These are phyloP conservation scores for Caenorhabditis imperialis DNA, from an alignment of 2,888 invertebrate species.

Conservation along the genomic window DNA sequence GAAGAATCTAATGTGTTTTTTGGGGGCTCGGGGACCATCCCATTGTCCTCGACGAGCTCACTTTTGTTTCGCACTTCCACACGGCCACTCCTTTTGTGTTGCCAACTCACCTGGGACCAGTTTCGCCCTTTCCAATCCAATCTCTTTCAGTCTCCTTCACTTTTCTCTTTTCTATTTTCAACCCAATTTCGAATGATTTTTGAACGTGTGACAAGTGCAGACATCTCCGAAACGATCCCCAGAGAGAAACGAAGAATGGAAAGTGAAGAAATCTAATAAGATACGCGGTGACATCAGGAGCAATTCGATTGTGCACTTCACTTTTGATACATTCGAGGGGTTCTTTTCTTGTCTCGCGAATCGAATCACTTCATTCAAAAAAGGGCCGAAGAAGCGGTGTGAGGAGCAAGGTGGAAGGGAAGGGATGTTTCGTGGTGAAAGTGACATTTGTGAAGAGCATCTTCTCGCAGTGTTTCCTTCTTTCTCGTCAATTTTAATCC, in stretches of 20 bases:
- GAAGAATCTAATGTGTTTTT: constrained; percentile 44
- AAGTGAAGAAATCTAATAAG: constrained; percentile 36
- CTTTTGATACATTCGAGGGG: constrained; percentile 14
- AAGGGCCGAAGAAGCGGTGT: too few species aligned
- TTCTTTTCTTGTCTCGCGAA: constrained; percentile 10
- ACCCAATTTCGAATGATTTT: background rate
- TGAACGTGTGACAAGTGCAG: too few species aligned
- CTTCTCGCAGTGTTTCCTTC: too few species aligned
- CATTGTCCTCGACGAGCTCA: constrained; percentile 20
- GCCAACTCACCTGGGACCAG: constrained; percentile 37
- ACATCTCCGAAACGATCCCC: too few species aligned
- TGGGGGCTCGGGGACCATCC: constrained; percentile 8
- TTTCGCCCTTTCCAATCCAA: background rate
- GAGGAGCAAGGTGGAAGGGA: too few species aligned
- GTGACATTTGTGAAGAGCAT: too few species aligned
- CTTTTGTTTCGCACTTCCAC: constrained; percentile 43
- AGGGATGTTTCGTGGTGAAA: too few species aligned
- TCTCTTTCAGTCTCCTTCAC: constrained; percentile 6
- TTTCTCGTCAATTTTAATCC: too few species aligned
- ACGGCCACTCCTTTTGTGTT: constrained; percentile 30
- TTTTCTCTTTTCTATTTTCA: constrained; percentile 6
- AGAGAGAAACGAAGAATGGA: too few species aligned
- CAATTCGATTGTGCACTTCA: constrained; percentile 29
- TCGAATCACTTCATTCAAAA: too few species aligned
- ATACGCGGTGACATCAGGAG: constrained; percentile 38